Evolutionary conservation across 2,888 invertebrate species (phyloP).

Genomic region (Atethmia centrago): DNA sequence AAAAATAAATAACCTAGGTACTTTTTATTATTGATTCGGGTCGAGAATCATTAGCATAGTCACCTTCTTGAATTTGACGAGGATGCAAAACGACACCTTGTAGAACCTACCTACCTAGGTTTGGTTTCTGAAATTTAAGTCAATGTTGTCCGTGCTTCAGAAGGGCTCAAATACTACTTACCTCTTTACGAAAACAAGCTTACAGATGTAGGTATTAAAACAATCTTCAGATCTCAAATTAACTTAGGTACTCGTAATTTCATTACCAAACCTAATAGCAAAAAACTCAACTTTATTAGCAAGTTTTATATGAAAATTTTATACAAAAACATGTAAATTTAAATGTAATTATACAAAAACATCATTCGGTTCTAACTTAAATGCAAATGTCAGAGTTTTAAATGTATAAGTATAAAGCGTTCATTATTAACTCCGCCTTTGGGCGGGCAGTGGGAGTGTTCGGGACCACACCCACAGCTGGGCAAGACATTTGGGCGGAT

Average conservation of each 20-base stretch:
- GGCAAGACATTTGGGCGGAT: conserved; percentile 58
- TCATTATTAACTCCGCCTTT: conserved; percentile 82
- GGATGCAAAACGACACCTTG: too few species aligned
- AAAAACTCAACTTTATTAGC: conserved; percentile 19
- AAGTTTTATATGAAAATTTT: conserved; percentile 23
- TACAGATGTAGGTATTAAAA: background rate
- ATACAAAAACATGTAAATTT: conserved; percentile 55
- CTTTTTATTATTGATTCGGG: too few species aligned
- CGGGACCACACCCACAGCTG: conserved; percentile 64
- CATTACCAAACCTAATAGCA: background rate
- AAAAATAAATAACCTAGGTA: too few species aligned
- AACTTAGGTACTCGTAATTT: too few species aligned
- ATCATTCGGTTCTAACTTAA: conserved; percentile 44
- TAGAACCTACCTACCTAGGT: too few species aligned
- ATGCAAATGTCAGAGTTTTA: conserved; percentile 56
- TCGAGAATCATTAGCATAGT: too few species aligned
- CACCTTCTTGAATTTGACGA: too few species aligned
- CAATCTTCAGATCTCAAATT: conserved; percentile 3
- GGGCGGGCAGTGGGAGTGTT: conserved; percentile 75
- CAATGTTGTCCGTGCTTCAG: background rate
- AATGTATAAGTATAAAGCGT: conserved; percentile 69
- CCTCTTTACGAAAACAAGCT: background rate
- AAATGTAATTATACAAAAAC: conserved; percentile 55
- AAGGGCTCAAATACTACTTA: background rate
- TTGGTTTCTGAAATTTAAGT: background rate